phyloP scores from a whole-genome alignment of 2,113 vertebrate species.

The Hyla sarda region DNA sequence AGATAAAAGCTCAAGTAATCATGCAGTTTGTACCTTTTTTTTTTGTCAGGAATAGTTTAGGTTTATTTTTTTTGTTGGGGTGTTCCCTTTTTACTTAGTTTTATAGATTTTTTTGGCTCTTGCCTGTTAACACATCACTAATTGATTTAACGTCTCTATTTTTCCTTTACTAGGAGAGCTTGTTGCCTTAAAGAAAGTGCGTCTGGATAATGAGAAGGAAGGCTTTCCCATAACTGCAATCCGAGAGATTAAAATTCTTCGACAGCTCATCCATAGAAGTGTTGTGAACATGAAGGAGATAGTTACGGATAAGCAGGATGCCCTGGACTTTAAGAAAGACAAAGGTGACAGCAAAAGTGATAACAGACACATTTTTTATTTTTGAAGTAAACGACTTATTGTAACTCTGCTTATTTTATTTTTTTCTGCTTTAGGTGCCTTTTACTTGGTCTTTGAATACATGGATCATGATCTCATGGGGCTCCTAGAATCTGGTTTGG shows the following conservation, averaged over 20 bases:
- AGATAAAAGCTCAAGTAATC: too few relatives aligned
- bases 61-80: too few relatives aligned
- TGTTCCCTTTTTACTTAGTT: too few relatives aligned
- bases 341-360: slow-evolving; percentile 79
- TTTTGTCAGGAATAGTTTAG: too few relatives aligned
- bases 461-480: slow-evolving; percentile 99
- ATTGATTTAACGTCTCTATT: neutral
- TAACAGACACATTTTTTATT: neutral
- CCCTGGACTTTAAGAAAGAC: slow-evolving; percentile 98
- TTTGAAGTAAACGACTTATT: neutral
- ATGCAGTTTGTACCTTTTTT: too few relatives aligned
- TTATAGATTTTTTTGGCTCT: too few relatives aligned
- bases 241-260: slow-evolving; percentile 95
- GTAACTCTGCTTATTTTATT: neutral
- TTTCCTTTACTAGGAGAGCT: slow-evolving; percentile 82
- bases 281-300: slow-evolving; percentile 99
- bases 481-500: slow-evolving; percentile 95
- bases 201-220: slow-evolving; percentile 97
- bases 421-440: slow-evolving; percentile 78
- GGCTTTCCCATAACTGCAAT: slow-evolving; percentile 98
- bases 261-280: slow-evolving; percentile 94
- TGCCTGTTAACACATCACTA: too few relatives aligned
- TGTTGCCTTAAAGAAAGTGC: slow-evolving; percentile 96
- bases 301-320: slow-evolving; percentile 97
- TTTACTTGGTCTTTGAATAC: slow-evolving; percentile 99